These are phyloP conservation scores for Gymnoscelis rufifasciata DNA, from an alignment of 2,888 invertebrate genomes.

Conservation along the genomic window DNA sequence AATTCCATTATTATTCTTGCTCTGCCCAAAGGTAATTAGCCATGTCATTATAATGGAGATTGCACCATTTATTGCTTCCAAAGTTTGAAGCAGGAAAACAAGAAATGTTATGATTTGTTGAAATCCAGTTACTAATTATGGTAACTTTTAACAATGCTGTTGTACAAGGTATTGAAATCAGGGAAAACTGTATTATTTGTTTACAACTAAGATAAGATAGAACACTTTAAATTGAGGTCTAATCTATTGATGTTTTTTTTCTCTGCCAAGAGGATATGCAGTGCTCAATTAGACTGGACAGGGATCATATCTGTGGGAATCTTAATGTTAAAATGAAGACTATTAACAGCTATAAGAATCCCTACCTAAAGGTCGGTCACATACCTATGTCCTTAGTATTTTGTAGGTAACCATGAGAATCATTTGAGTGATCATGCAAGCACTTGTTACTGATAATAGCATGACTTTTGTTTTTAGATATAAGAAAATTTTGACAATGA, in stretches of 20 bases:
- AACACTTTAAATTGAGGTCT: conserved; percentile 19
- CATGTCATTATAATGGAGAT: conserved; percentile 15
- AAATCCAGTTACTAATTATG: conserved; percentile 17
- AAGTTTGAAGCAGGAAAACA: conserved; percentile 24
- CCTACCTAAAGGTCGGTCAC: conserved; percentile 69
- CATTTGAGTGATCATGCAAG: conserved; percentile 1
- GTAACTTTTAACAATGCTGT: conserved; percentile 10
- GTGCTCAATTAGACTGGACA: conserved; percentile 70
- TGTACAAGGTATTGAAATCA: background rate
- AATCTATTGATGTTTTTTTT: conserved; percentile 52
- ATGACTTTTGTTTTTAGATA: background rate
- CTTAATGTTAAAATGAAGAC: conserved; percentile 70
- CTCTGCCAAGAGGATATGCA: conserved; percentile 71
- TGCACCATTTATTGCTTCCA: conserved; percentile 10
- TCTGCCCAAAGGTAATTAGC: conserved; percentile 11
- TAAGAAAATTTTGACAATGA: background rate
- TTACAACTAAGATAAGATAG: conserved; percentile 5
- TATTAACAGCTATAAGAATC: conserved; percentile 67
- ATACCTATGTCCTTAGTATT: conserved; percentile 32
- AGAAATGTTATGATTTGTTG: conserved; percentile 16
- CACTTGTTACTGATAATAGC: background rate
- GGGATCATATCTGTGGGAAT: conserved; percentile 62
- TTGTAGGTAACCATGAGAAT: conserved; percentile 51
- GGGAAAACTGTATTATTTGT: background rate
- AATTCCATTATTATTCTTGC: conserved; percentile 5